Percentiles rank a stretch among this genome's conserved stretches.
Conservation (phyloP, 2,113 vertebrate genomes). For the Myrmophylax atrothorax region DNA sequence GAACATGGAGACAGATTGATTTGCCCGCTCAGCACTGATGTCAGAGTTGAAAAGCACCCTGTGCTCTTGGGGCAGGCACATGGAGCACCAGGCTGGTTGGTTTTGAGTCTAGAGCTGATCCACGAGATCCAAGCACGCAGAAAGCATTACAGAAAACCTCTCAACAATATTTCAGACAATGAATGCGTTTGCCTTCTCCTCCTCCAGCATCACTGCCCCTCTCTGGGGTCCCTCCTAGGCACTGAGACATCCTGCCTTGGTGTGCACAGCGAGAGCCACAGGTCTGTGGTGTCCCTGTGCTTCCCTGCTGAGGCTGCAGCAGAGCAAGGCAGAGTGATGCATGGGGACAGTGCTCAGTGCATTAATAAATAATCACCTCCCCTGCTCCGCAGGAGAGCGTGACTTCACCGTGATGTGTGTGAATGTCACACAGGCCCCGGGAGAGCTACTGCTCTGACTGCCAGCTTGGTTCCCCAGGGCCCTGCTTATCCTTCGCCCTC, state of each 20-base stretch:
- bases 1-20: neutral
- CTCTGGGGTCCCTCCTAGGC: neutral
- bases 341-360: neutral
- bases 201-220: neutral
- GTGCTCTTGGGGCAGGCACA: neutral
- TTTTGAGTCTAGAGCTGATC: neutral
- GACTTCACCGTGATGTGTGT: constrained; percentile 26
- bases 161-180: neutral
- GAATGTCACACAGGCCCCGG: constrained; percentile 27
- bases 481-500: neutral
- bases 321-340: constrained; percentile 9
- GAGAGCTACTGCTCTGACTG: constrained; percentile 5
- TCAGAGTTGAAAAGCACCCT: neutral
- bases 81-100: neutral
- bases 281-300: neutral
- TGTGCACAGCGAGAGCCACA: neutral
- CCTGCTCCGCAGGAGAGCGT: constrained; percentile 32
- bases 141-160: neutral
- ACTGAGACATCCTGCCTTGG: neutral
- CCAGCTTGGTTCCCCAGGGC: neutral
- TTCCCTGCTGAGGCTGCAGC: neutral
- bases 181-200: neutral
- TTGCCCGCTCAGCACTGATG: neutral
- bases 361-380: constrained; percentile 52
- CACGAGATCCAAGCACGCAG: neutral